Conservation (phyloP, 2,113 vertebrate genomes). For the Tragelaphus strepsiceros region DNA sequence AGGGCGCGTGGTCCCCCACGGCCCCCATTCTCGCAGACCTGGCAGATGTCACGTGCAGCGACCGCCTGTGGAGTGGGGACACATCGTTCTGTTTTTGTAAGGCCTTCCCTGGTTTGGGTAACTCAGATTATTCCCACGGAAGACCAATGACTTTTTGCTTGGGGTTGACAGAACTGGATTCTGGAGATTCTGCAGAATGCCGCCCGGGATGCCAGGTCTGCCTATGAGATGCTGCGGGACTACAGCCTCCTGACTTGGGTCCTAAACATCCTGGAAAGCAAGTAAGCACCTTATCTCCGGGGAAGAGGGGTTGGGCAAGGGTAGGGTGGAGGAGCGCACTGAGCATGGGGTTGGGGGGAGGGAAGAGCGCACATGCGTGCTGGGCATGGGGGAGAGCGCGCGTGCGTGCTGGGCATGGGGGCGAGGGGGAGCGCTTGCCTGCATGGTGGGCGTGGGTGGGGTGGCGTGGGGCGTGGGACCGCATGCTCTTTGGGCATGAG, state of each 20-base stretch:
- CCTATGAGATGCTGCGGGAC: slow-evolving; percentile 87
- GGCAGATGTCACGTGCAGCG: not conserved
- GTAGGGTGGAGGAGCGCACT: not conserved
- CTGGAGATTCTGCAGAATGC: slow-evolving; percentile 86
- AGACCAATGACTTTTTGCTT: not conserved
- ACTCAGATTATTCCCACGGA: not conserved
- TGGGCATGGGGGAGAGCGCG: no score
- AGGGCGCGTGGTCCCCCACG: accelerated
- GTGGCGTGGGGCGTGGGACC: accelerated
- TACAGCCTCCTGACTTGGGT: slow-evolving; percentile 91
- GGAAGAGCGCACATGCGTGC: no score
- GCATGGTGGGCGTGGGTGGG: not conserved
- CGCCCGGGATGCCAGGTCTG: slow-evolving; percentile 83
- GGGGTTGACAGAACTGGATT: slow-evolving; percentile 83
- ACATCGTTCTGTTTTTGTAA: accelerated
- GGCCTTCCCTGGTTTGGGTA: not conserved
- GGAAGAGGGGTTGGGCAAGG: not conserved
- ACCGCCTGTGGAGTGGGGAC: accelerated
- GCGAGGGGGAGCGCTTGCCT: no score
- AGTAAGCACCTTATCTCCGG: slow-evolving; percentile 68
- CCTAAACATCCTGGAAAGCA: slow-evolving; percentile 84
- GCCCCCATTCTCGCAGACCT: not conserved
- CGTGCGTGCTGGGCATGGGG: not conserved
- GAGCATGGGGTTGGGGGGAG: no score
- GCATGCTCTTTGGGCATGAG: accelerated